Percentiles rank a stretch among this genome's conserved stretches.
Conservation (phyloP, 2,113 vertebrate species). For the Lamprologus callipterus region DNA sequence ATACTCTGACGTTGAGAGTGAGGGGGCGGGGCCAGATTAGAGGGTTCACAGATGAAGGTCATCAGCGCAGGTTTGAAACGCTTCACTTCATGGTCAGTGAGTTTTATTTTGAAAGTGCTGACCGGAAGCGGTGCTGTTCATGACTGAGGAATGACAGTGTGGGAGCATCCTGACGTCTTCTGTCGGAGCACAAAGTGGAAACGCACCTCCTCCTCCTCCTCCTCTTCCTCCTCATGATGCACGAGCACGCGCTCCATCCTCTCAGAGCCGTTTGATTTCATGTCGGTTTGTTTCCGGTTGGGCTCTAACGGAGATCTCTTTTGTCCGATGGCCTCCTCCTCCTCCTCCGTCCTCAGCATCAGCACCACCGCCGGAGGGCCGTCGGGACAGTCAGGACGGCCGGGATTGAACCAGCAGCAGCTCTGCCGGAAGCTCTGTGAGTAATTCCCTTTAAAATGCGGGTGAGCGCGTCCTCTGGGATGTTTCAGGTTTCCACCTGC, state of each 20-base stretch:
- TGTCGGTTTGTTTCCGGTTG: not conserved
- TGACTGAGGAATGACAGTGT: not conserved
- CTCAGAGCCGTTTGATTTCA: not conserved
- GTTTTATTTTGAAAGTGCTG: not conserved
- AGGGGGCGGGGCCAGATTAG: not conserved
- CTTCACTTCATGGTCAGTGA: accelerated
- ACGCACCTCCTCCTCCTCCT: conserved; percentile 7
- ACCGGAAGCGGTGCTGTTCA: not conserved
- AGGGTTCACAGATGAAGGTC: not conserved
- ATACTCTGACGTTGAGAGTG: not conserved
- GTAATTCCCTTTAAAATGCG: not conserved
- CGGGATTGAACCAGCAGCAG: not conserved
- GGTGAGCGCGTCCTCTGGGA: not conserved
- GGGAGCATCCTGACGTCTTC: conserved; percentile 39
- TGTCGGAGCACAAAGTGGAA: conserved; percentile 33
- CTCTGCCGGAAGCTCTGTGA: not conserved
- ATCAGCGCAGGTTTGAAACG: not conserved
- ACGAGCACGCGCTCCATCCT: not conserved
- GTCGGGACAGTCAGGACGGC: conserved; percentile 13
- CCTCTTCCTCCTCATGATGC: not conserved
- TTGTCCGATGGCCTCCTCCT: conserved; percentile 17
- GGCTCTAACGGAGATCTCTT: not conserved
- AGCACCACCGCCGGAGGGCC: conserved; percentile 22
- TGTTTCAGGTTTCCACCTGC: not conserved
- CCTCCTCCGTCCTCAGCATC: conserved; percentile 20